Percentiles rank a stretch among this genome's conserved stretches.
phyloP scores from a whole-genome alignment of 2,797 vertebrate species.

The Coregonus ussuriensis region DNA sequence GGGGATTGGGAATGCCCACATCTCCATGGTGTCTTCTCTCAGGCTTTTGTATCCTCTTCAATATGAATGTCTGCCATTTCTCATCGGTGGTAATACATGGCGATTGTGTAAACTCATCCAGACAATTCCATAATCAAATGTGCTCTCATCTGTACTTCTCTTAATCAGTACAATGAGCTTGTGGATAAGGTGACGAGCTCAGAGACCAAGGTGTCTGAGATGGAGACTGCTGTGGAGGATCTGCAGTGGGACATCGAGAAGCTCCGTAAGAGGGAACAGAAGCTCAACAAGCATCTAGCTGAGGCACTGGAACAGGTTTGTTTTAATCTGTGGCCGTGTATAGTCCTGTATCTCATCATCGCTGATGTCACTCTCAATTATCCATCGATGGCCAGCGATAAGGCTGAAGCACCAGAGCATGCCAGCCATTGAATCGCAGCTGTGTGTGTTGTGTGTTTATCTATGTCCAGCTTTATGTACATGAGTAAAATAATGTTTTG shows the following conservation, averaged over 20 bases:
- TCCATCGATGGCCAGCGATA: neutral
- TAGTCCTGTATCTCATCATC: neutral
- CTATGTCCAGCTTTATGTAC: neutral
- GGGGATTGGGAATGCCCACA: too few relatives aligned
- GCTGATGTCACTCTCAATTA: too few relatives aligned
- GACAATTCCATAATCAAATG: neutral
- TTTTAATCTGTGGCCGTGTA: neutral
- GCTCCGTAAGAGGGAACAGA: conserved; percentile 90
- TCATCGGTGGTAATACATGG: neutral
- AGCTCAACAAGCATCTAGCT: conserved; percentile 90
- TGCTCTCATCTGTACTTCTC: neutral
- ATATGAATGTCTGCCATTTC: too few relatives aligned
- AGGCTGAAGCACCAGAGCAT: neutral
- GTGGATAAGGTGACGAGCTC: conserved; percentile 92
- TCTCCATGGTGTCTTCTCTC: too few relatives aligned
- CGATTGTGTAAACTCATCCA: neutral
- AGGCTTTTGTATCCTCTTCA: too few relatives aligned
- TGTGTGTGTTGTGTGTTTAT: conserved; percentile 23
- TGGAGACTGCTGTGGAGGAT: conserved; percentile 93
- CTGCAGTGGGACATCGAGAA: conserved; percentile 97
- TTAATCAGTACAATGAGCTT: conserved; percentile 87
- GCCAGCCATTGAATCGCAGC: conserved; percentile 5
- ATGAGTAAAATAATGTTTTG: neutral
- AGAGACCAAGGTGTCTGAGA: conserved; percentile 93
- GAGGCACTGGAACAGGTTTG: conserved; percentile 91